Evolutionary conservation across 1,140 invertebrate genomes (phyloP).

Genomic region (Orussus abietinus): DNA sequence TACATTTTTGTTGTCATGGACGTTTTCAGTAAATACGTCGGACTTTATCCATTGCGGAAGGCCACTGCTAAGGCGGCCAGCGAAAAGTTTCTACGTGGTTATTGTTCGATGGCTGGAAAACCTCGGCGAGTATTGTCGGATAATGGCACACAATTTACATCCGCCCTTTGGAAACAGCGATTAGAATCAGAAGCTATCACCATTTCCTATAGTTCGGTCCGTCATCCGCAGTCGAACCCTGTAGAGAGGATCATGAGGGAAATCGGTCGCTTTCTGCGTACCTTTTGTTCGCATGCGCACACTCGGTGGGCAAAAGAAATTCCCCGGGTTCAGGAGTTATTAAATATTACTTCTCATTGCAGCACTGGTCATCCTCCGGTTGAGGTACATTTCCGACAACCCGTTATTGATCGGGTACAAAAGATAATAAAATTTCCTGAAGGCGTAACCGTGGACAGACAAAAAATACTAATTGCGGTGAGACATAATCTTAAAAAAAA

Average conservation of each 20-base stretch:
- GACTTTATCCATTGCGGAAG: not conserved
- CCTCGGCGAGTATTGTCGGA: no score
- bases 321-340: conserved; percentile 7
- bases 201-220: not conserved
- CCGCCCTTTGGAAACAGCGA: not conserved
- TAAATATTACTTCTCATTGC: conserved; percentile 10
- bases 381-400: conserved; percentile 16
- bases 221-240: conserved; percentile 10
- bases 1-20: conserved; percentile 9
- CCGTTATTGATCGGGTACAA: conserved; percentile 3
- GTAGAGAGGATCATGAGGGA: conserved; percentile 5
- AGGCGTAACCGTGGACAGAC: not conserved
- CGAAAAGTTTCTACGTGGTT: no score
- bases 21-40: conserved; percentile 1
- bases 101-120: no score
- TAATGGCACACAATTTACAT: no score
- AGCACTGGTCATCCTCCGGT: conserved; percentile 9
- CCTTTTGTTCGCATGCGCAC: conserved; percentile 1
- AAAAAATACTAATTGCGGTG: conserved; percentile 8
- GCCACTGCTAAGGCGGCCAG: not conserved
- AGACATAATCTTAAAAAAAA: not conserved
- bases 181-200: not conserved
- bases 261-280: conserved; percentile 8
- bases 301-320: not conserved
- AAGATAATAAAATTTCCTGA: conserved; percentile 9